Conservation (phyloP, 1,140 invertebrate species). For the Zaprionus ornatus region DNA sequence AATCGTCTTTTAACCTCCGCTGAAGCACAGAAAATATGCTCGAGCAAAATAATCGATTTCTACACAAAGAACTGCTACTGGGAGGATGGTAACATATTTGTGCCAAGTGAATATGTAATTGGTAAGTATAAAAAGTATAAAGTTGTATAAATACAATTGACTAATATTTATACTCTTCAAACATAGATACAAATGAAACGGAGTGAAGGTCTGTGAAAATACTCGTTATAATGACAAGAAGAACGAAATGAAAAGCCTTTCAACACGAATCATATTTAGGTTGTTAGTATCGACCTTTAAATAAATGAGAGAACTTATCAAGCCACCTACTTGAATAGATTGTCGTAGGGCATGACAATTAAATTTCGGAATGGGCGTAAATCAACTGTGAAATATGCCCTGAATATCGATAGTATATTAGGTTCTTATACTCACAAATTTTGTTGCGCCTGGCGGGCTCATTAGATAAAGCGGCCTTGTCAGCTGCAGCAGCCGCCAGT, state of each 20-base stretch:
- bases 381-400: neutral
- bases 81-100: neutral
- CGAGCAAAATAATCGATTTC: neutral
- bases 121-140: neutral
- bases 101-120: conserved; percentile 2
- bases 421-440: conserved; percentile 52
- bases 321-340: neutral
- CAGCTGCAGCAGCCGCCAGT: conserved; percentile 20
- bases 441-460: conserved; percentile 51
- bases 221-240: too few species aligned
- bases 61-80: neutral
- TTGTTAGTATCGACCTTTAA: too few species aligned
- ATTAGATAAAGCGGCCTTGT: conserved; percentile 55
- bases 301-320: too few species aligned
- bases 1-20: neutral
- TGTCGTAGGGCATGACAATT: neutral
- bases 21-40: neutral
- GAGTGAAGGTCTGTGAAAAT: neutral
- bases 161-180: too few species aligned
- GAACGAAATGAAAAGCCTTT: too few species aligned
- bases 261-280: too few species aligned
- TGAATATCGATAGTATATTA: neutral
- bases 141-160: too few species aligned
- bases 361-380: neutral
- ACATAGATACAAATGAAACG: neutral